phyloP scores from a whole-genome alignment of 2,888 invertebrate genomes.

The Acrobasis suavella region DNA sequence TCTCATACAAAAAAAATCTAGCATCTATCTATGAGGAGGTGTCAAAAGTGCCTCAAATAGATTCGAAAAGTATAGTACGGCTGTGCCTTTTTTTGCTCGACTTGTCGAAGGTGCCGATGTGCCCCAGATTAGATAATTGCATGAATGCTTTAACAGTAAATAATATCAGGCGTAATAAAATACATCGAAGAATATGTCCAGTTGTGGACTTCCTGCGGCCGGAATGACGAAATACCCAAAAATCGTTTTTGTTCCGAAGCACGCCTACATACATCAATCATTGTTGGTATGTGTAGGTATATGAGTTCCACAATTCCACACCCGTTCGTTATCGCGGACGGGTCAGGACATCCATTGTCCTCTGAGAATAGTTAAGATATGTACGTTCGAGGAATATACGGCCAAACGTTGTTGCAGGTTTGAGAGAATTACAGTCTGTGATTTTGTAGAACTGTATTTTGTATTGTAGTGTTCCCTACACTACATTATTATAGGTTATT shows the following conservation, averaged over 20 bases:
- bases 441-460: neutral
- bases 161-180: no score
- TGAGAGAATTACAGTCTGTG: neutral
- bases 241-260: slow-evolving; percentile 26
- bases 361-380: slow-evolving; percentile 20
- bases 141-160: no score
- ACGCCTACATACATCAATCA: slow-evolving; percentile 42
- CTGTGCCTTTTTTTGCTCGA: no score
- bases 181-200: no score
- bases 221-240: neutral
- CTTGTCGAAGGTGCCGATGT: no score
- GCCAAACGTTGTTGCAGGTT: neutral
- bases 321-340: slow-evolving; percentile 29
- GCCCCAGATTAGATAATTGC: no score
- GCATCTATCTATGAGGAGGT: no score
- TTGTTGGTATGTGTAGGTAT: slow-evolving; percentile 30
- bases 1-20: no score
- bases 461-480: neutral
- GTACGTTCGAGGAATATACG: neutral
- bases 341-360: slow-evolving; percentile 35
- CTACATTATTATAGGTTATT: no score
- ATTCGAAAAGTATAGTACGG: no score
- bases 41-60: no score
- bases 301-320: slow-evolving; percentile 29
- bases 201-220: no score